phyloP scores from a whole-genome alignment of 2,113 vertebrate species.

The Microtus ochrogaster region DNA sequence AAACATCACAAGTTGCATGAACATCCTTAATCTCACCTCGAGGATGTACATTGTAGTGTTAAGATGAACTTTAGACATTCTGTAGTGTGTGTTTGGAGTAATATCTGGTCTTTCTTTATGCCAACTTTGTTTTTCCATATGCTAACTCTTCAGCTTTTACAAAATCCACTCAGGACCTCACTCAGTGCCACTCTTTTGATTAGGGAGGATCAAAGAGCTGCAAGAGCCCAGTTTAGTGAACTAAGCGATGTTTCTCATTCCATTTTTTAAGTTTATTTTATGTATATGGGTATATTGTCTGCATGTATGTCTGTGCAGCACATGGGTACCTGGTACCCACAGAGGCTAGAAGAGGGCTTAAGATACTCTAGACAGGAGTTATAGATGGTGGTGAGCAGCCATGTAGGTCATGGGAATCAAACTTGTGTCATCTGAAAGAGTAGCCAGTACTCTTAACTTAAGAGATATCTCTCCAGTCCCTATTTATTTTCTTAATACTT shows the following conservation, averaged over 20 bases:
- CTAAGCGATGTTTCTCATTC: slow-evolving; percentile 16
- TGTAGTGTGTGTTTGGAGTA: neutral
- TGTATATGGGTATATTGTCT: neutral
- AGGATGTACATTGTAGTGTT: neutral
- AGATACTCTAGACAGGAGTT: neutral
- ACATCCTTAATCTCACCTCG: neutral
- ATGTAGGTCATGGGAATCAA: neutral
- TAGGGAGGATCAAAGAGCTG: neutral
- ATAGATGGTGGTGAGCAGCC: neutral
- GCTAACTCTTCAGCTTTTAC: neutral
- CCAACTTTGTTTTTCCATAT: neutral
- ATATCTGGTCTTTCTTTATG: neutral
- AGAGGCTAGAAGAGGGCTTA: neutral
- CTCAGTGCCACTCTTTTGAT: neutral
- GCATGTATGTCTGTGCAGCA: neutral
- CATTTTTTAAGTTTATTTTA: neutral
- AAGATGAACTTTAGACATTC: neutral
- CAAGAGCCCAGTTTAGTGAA: slow-evolving; percentile 13
- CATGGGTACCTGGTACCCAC: neutral
- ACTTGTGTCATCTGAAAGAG: neutral
- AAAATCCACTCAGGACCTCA: neutral
- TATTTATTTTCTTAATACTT: slow-evolving; percentile 37
- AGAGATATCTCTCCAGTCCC: neutral
- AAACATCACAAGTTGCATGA: neutral
- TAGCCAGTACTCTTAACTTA: neutral